These are phyloP conservation scores for Platyscapa corneri DNA, from an alignment of 1,140 invertebrate species.

Conservation along the genomic window DNA sequence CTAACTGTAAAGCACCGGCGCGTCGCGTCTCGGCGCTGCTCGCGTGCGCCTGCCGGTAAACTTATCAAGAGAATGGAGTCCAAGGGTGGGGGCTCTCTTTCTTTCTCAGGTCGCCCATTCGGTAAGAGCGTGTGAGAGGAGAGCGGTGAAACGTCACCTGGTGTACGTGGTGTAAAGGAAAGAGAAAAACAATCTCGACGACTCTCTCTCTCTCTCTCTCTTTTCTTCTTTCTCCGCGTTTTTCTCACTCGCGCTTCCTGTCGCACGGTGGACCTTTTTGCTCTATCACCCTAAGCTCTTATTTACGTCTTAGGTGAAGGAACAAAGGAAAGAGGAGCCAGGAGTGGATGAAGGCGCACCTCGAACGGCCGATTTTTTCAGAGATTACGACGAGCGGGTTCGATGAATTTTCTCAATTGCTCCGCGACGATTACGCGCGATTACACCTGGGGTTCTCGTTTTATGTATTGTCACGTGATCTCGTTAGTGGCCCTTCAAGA, in stretches of 20 bases:
- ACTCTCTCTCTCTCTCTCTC: background rate
- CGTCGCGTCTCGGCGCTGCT: constrained; percentile 36
- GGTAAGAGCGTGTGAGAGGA: constrained; percentile 34
- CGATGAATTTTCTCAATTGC: constrained; percentile 6
- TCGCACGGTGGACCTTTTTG: background rate
- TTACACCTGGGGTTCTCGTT: background rate
- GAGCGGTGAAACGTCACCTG: constrained; percentile 57
- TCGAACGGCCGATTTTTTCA: background rate
- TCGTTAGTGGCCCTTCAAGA: background rate
- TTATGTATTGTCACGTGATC: constrained; percentile 9
- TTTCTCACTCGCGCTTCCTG: too few species aligned
- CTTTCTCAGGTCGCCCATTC: background rate
- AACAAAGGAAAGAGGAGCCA: constrained; percentile 19
- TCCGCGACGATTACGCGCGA: background rate
- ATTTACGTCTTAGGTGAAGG: constrained; percentile 20
- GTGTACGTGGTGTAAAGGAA: constrained; percentile 48
- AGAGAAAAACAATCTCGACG: constrained; percentile 33
- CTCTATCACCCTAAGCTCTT: constrained; percentile 29
- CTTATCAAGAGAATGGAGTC: constrained; percentile 41
- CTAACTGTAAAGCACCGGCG: constrained; percentile 63
- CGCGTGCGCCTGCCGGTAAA: constrained; percentile 39
- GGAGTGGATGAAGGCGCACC: background rate
- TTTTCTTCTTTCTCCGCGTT: background rate
- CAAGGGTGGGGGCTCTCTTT: background rate
- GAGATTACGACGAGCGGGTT: background rate